phyloP scores from a whole-genome alignment of 1,140 invertebrate genomes.

The Rhynchophorus ferrugineus region DNA sequence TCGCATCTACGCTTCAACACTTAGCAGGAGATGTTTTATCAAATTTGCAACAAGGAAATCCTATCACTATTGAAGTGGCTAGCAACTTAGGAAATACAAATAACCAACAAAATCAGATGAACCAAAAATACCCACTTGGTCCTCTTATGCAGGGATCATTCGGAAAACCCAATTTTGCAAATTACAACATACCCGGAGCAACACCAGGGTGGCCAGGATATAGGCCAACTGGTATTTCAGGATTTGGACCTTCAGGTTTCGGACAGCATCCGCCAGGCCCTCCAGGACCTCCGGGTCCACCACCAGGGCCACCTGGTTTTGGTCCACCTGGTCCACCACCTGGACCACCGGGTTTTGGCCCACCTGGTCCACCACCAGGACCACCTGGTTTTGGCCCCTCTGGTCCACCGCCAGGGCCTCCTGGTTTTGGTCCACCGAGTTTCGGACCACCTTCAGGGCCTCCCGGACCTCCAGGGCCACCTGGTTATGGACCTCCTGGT shows the following conservation, averaged over 20 bases:
- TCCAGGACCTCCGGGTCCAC: background rate
- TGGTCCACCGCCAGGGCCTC: background rate
- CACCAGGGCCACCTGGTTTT: background rate
- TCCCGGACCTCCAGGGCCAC: background rate
- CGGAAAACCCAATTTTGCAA: too few relatives aligned
- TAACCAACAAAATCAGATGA: background rate
- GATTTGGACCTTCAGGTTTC: background rate
- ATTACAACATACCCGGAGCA: too few relatives aligned
- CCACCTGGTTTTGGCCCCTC: background rate
- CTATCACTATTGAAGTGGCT: background rate
- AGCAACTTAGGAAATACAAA: background rate
- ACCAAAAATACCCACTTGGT: background rate
- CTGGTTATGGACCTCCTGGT: background rate
- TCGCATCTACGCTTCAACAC: background rate
- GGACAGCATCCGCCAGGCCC: background rate
- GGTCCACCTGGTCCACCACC: background rate
- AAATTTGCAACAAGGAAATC: background rate
- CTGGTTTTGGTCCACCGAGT: background rate
- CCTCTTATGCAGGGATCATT: too few relatives aligned
- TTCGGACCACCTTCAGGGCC: background rate
- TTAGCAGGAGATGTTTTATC: background rate
- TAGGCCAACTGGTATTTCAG: background rate
- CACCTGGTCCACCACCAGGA: background rate
- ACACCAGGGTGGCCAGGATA: too few relatives aligned
- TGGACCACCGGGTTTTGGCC: background rate